A percentile compares a stretch with the other conserved stretches of the same genome.
Evolutionary conservation across 2,888 invertebrate species (phyloP).

Genomic region (Panorpa germanica): DNA sequence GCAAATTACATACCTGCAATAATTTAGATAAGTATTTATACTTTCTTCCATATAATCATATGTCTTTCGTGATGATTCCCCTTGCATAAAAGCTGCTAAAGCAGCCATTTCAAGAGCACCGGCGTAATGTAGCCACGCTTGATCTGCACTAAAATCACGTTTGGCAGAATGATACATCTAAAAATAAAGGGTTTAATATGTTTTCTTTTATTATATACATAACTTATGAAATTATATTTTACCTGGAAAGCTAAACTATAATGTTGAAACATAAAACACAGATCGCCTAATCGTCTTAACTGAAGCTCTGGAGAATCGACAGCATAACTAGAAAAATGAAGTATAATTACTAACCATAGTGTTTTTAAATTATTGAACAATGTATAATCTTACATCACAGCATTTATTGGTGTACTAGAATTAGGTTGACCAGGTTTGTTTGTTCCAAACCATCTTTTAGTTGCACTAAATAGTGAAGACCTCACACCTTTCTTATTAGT

Average conservation of each 20-base stretch:
- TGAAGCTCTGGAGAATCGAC: conserved; percentile 81
- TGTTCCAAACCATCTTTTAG: conserved; percentile 88
- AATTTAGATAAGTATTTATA: conserved; percentile 74
- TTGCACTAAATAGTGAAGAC: conserved; percentile 80
- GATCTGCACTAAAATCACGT: conserved; percentile 89
- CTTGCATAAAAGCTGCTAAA: conserved; percentile 75
- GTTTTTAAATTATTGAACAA: conserved; percentile 2
- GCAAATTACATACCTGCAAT: conserved; percentile 71
- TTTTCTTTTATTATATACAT: neutral
- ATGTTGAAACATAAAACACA: conserved; percentile 91
- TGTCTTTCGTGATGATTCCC: conserved; percentile 57
- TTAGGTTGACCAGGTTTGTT: conserved; percentile 79
- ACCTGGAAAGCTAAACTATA: conserved; percentile 76
- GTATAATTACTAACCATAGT: conserved; percentile 4
- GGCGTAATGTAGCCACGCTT: conserved; percentile 94
- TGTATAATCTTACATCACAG: conserved; percentile 58
- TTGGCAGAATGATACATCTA: conserved; percentile 87
- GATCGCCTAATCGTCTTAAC: conserved; percentile 77
- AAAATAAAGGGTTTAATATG: neutral
- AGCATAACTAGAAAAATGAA: conserved; percentile 38
- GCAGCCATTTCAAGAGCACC: conserved; percentile 96
- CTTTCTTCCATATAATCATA: conserved; percentile 90
- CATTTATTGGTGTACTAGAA: conserved; percentile 48
- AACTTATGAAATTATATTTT: conserved; percentile 7
- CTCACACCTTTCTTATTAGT: conserved; percentile 84